Base-by-base conservation (phyloP, 2,888 invertebrate species). In the Stegophylla sp. region DNA sequence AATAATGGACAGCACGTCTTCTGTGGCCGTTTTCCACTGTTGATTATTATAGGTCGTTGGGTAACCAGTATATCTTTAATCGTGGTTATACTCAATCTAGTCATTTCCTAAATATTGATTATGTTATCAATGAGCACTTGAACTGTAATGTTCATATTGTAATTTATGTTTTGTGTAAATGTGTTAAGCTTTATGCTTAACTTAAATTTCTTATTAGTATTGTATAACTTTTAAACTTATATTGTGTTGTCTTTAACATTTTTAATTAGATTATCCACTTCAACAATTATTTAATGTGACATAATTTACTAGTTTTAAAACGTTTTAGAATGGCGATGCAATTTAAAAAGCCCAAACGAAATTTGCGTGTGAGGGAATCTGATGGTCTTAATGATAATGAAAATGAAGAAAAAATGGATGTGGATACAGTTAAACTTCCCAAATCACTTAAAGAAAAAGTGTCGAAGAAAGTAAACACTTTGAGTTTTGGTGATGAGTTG, bases 281-380 rank as follows among this genome's bases (percentile, higher is more conserved):
- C n/a, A 56, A 12, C 20, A 23, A 34, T 10, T 12, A 56, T 5
- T 56, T 56, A 34, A 34, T 34, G 34, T 34, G 7, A 34, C 7
- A 3, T 7, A 34, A 34, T 7, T 3, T 5, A 61, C 15, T 28
- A 28, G 28, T 34, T 28, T 53, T 17, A 48, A 23, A 53, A 9
- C 1, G 7, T 28, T 61, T 43, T 10, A 74, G 15, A 48, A 75
- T 75, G 74, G 48, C 63, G 10, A 63, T 75, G 74, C 74, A 75
- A 51, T 96, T 96, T 88, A 92, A 93, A 85, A 96, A 96, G 88
- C 95, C 96, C 0, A 92, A 92, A 86, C 92, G 95, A 86, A 92
- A 91, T 86, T 93, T 95, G 84, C 93, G 88, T 67, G 85, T 86
- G 76, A 85, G 87, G 45, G 82, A 82, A 3, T 15, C 69, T 13